Conservation (phyloP, 1,140 invertebrate species). For the Magallana angulata region DNA sequence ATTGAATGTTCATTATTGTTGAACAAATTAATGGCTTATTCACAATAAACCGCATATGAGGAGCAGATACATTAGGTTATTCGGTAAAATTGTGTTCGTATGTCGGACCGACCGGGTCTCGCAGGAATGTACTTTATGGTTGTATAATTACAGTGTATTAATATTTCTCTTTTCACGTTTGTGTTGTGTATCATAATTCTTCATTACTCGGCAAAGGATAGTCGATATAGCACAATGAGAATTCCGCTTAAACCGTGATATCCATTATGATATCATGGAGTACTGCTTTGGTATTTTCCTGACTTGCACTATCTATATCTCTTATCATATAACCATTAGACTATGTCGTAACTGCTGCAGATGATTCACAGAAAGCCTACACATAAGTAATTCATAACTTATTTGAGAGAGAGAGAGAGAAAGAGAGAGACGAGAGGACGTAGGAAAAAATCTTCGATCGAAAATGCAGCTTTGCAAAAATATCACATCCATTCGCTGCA, state of each 20-base stretch:
- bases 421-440: too few species aligned
- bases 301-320: not conserved
- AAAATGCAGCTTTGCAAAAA: conserved; percentile 13
- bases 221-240: not conserved
- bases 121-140: too few species aligned
- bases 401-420: not conserved
- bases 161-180: too few species aligned
- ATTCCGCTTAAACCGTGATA: not conserved
- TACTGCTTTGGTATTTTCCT: not conserved
- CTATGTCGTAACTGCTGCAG: not conserved
- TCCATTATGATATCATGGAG: not conserved
- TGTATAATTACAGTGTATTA: too few species aligned
- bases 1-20: too few species aligned
- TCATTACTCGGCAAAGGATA: too few species aligned
- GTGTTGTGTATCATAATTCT: too few species aligned
- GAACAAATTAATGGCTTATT: too few species aligned
- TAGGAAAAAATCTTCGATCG: not conserved
- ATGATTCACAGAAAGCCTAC: not conserved
- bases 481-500: not conserved
- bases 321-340: not conserved
- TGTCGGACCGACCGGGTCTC: too few species aligned
- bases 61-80: too few species aligned
- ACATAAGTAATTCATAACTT: conserved; percentile 35
- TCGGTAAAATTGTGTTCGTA: too few species aligned
- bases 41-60: too few species aligned